phyloP scores from a whole-genome alignment of 2,888 invertebrate genomes.

The Mesorhabditis sp. region DNA sequence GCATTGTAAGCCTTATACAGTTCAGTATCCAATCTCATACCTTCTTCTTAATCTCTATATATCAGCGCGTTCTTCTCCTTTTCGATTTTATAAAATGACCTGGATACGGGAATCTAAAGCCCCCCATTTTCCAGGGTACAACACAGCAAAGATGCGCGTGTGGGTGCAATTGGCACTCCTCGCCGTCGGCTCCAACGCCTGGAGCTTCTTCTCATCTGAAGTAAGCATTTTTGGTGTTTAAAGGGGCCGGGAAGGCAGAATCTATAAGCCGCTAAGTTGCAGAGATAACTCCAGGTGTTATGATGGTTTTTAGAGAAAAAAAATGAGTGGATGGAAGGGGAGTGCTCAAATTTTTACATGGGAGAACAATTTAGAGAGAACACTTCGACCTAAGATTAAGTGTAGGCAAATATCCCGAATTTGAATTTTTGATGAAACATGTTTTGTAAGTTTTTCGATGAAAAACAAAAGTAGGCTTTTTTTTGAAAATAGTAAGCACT shows the following conservation, averaged over 20 bases:
- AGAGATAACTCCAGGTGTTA: neutral
- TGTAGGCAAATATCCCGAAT: no score
- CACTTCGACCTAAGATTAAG: no score
- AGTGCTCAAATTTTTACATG: neutral
- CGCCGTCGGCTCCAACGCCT: neutral
- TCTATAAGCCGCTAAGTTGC: neutral
- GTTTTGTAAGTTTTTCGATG: no score
- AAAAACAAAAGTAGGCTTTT: no score
- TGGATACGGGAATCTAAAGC: neutral
- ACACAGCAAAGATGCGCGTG: neutral
- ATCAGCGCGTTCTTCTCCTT: no score
- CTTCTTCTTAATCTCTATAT: no score
- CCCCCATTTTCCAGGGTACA: neutral
- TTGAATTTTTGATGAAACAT: no score
- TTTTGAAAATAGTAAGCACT: no score
- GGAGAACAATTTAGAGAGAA: no score
- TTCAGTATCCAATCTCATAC: no score
- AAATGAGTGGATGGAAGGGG: neutral
- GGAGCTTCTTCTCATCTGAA: slow-evolving; percentile 4
- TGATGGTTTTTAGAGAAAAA: neutral
- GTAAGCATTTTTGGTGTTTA: neutral
- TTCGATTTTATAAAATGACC: neutral
- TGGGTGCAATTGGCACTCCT: neutral
- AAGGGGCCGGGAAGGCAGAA: neutral
- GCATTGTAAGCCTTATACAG: no score